phyloP scores from a whole-genome alignment of 1,140 invertebrate species.

The honey bee (Apis mellifera) region Amel_HAv3.1 CM009932.2:4575001-4575500 shows the following conservation, averaged over 20 bases:
- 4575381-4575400: neutral
- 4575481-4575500: slow-evolving; percentile 44
- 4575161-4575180: no score
- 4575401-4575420: slow-evolving; percentile 5
- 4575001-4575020: neutral
- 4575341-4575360: neutral
- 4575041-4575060: neutral
- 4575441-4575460: slow-evolving; percentile 2
- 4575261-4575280: neutral
- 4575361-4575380: neutral
- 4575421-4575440: slow-evolving; percentile 51
- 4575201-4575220: neutral
- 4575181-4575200: no score
- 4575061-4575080: neutral
- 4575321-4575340: neutral
- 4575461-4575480: slow-evolving; percentile 24
- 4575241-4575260: neutral
- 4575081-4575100: neutral
- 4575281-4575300: neutral
- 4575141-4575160: no score
- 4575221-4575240: neutral
- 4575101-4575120: no score
- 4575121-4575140: no score
- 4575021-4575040: no score
- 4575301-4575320: slow-evolving; percentile 5